Evolutionary conservation across 2,797 vertebrate genomes (phyloP).

Genomic region (Poeciliopsis paucimaculata): DNA sequence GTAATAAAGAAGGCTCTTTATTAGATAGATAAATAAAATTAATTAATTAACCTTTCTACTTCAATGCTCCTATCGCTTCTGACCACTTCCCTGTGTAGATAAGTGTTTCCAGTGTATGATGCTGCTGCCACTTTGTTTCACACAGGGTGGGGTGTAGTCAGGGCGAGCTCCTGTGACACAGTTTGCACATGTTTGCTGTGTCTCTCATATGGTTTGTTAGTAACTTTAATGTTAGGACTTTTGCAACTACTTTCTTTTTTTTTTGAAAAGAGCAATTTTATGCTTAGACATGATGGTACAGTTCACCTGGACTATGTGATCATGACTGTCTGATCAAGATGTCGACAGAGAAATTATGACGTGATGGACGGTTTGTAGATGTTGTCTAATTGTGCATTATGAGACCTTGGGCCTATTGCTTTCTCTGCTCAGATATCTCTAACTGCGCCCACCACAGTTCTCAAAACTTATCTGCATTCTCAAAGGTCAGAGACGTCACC

Average conservation of each 20-base stretch:
- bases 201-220: background rate
- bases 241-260: no score
- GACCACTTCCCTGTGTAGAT: background rate
- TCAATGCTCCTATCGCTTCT: background rate
- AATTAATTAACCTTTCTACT: background rate
- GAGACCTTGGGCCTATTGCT: background rate
- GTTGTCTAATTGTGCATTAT: background rate
- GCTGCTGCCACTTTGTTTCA: background rate
- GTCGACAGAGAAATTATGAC: constrained; percentile 23
- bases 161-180: background rate
- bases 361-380: background rate
- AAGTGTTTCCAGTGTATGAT: background rate
- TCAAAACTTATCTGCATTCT: constrained; percentile 24
- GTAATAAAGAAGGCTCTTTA: background rate
- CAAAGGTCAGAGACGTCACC: constrained; percentile 51
- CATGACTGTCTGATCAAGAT: constrained; percentile 77
- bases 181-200: background rate
- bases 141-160: background rate
- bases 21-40: background rate
- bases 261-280: background rate
- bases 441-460: constrained; percentile 19
- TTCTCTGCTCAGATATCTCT: constrained; percentile 31
- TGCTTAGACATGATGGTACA: constrained; percentile 2
- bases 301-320: constrained; percentile 30
- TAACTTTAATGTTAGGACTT: background rate